Evolutionary conservation across 2,113 vertebrate species (phyloP), one percentile per base, ranked within the genome.

Genomic region (Marmota monax): DNA sequence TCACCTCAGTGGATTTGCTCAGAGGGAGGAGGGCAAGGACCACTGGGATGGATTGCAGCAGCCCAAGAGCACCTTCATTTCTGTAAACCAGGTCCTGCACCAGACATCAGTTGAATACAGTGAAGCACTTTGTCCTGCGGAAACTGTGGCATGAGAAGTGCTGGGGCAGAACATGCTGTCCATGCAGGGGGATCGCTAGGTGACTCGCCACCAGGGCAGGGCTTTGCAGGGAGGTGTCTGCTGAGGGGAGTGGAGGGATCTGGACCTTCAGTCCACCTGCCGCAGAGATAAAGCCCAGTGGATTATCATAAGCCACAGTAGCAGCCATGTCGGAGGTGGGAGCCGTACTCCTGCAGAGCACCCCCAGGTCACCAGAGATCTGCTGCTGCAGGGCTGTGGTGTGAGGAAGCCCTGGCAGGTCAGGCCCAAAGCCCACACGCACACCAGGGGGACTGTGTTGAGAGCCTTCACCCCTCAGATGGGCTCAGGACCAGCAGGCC

Each of bases 261-360:
- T 29, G 80, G 37, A 9, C 10, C 23, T 29, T 67, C 27, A 12
- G 12, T n/a, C 17, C 18, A 5, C 45, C 25, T 8, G 0, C 17
- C 0, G 10, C 6, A 29, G 7, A 0, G 1, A 2, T 22, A n/a
- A 42, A 65, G 67, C 29, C 51, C 56, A 58, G 20, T 7, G 14
- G 53, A 17, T 70, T 25, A 3, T 18, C 14, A 34, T 45, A 4
- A 8, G 37, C 0, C 0, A 25, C 42, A 0, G 56, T 0, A 20
- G 1, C 2, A 0, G 27, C 39, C 27, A 1, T 0, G 8, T 22
- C 2, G 4, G 45, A 32, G 10, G 7, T 7, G 10, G 45, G 48
- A 22, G 11, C 37, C 16, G 37, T 14, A 27, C 51, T 32, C 16
- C 3, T 8, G 39, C 25, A 85, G 12, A 48, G 13, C 9, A 3